Base-by-base conservation (phyloP, 2,797 vertebrate genomes). In the Amniataba percoides region DNA sequence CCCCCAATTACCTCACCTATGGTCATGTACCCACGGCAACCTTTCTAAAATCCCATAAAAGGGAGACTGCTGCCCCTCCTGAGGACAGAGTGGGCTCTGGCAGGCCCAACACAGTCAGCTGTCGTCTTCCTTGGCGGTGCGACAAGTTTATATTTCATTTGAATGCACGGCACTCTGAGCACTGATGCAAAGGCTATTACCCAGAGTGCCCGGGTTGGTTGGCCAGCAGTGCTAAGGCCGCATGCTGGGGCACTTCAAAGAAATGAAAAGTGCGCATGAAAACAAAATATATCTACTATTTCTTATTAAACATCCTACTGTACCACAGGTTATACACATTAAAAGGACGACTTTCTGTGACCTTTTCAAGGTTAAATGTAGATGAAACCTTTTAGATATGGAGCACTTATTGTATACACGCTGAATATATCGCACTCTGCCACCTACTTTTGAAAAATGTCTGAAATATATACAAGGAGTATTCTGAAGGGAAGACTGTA, bases 71-170 rank as follows among this genome's bases (percentile, higher is more conserved):
- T 5, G 72, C 52, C 63, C 45, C 59, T 74, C 77, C 80, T 46
- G 70, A 75, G 80, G 77, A 82, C 62, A 65, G 66, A 76, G 73
- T 81, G 82, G 68, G 84, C 73, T 88, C 85, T 92, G 92, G 92
- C 91, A 89, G 69, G 63, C 79, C 70, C 46, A 66, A 66, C 79
- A 72, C 74, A 89, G 82, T 91, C 92, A 86, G 87, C 91, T 91
- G 90, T 89, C 89, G 59, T 88, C 89, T 87, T 89, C 81, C 49
- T 92, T 94, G 94, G 95, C 94, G 2, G 48, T 34, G 82, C 83
- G 89, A 94, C 92, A 94, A 94, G 88, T 89, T 94, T 90, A 94
- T 95, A 95, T 95, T 95, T 94, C 91, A 94, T 95, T 91, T 91
- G 91, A 94, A 94, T 92, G 87, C 91, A 84, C 25, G 56, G 71